These are phyloP conservation scores for Dascyllus trimaculatus DNA, from an alignment of 2,113 vertebrate genomes.

Conservation along the genomic window DNA sequence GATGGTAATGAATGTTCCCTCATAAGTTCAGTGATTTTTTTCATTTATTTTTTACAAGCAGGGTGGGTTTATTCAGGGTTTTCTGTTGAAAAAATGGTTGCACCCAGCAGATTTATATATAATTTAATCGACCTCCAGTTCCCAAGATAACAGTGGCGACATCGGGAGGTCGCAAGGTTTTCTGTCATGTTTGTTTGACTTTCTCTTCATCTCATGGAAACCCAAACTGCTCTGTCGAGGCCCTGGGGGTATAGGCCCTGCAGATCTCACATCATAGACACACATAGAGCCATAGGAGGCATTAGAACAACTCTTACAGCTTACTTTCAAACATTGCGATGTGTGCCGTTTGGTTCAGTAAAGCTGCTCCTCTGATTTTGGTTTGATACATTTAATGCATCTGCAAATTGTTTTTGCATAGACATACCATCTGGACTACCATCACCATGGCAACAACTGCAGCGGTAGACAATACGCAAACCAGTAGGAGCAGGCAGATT, in stretches of 20 bases:
- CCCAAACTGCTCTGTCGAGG: constrained; percentile 33
- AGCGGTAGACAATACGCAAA: constrained; percentile 34
- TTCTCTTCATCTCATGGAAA: constrained; percentile 45
- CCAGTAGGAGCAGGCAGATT: background rate
- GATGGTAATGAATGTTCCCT: background rate
- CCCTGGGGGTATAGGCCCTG: constrained; percentile 22
- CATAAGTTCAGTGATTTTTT: background rate
- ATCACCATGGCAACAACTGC: constrained; percentile 69
- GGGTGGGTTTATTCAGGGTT: background rate
- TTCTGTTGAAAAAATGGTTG: background rate
- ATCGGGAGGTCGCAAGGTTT: constrained; percentile 22
- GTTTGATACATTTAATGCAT: constrained; percentile 43
- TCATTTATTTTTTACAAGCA: background rate
- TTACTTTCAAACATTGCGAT: background rate
- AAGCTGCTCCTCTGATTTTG: constrained; percentile 26
- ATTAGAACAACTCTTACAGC: constrained; percentile 2
- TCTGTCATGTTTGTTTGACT: constrained; percentile 47
- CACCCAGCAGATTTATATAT: constrained; percentile 1
- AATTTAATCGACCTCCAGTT: constrained; percentile 34
- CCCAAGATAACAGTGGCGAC: constrained; percentile 25
- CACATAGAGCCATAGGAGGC: background rate
- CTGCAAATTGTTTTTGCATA: constrained; percentile 47
- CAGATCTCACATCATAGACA: constrained; percentile 12
- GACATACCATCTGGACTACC: constrained; percentile 36
- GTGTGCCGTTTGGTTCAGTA: constrained; percentile 1